Base-by-base conservation (phyloP, 2,888 invertebrate genomes). In the Incurvaria masculella region DNA sequence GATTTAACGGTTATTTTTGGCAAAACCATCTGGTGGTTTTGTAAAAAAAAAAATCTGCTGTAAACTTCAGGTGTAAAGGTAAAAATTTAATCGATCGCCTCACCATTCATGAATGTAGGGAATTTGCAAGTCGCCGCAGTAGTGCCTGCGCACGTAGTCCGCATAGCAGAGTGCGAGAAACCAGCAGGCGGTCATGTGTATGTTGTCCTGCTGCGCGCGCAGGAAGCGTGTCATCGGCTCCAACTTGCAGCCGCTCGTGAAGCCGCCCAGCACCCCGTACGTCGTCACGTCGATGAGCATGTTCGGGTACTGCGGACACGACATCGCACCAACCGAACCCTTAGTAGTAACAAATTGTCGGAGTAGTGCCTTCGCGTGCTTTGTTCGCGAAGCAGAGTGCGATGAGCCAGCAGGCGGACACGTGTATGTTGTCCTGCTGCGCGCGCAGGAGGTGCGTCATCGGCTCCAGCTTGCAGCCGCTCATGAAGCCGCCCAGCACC, bases 111-210 rank as follows among this genome's bases (percentile, higher is more conserved):
- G 74, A 64, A 78, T 59, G 52, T 75, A 76, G 0, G 78, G 78
- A 65, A 76, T 57, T 48, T 72, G 71, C 63, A 74, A 76, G 4
- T 69, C 57, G 51, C 62, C 64, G 56, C 75, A 76, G 62, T 73
- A 76, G 51, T 72, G 62, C 52, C 75, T 76, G 54, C 76, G 61
- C 45, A 78, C 69, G 58, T 72, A 78, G 55, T 76, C 76, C 0
- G 76, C 76, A 61, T 74, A 75, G 59, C 75, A 76, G 14, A 76
- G 65, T 1, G 76, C 69, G 21, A 76, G 66, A 63, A 76, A 72
- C 78, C 78, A 78, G 65, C 78, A 76, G n/a, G 71, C 55, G 0
- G 76, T 76, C 53, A 78, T 72, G 63, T 78, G 76, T 56, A 78
- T 73, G 59, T 73, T 75, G 0, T 73, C 74, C 60, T 75, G 78